Evolutionary conservation across 2,797 vertebrate genomes (phyloP), one percentile per base, ranked within the genome.

Genomic region (Gallinago stenura): DNA sequence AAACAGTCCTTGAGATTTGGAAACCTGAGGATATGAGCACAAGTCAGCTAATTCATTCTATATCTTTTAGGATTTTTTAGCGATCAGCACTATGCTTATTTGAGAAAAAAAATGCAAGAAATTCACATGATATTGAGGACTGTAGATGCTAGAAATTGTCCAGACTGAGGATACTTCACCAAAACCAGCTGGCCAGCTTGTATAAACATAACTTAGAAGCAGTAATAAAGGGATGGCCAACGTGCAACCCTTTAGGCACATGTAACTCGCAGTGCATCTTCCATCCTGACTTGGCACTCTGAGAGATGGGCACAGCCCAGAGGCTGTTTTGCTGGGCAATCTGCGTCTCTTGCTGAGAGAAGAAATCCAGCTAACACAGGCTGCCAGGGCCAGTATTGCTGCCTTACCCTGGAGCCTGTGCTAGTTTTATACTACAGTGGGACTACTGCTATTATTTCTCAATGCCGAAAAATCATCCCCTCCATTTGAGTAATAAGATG

Each of bases 161-260:
- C 54, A 56, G n/a, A 8, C n/a, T 66, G 64, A 66, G 37, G 65
- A 31, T 51, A 50, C 45, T 50, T 45, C 45, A 13, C 15, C 14
- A 22, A 61, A 79, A 83, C 12, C 73, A 87, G 66, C 46, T 77
- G 72, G 39, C 17, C 16, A 13, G 84, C 26, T 37, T 50, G 21
- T 5, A 21, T 17, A 37, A 19, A 41, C 3, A 2, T 15, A 71
- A 4, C 12, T 37, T 4, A 8, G 81, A n/a, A 71, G 70, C 7
- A 56, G 76, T 2, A 58, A 54, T 0, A 5, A 37, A 46, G 18
- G 16, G 33, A 7, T 39, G 39, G 39, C 43, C 50, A 73, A 30
- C 1, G 1, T 4, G 10, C 64, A 37, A 22, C 28, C 46, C 18
- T 31, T 31, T 18, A 43, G 39, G 31, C 3, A 7, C 5, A 1